Evolutionary conservation across 2,113 vertebrate genomes (phyloP).

Genomic region (Cichladusa arquata): DNA sequence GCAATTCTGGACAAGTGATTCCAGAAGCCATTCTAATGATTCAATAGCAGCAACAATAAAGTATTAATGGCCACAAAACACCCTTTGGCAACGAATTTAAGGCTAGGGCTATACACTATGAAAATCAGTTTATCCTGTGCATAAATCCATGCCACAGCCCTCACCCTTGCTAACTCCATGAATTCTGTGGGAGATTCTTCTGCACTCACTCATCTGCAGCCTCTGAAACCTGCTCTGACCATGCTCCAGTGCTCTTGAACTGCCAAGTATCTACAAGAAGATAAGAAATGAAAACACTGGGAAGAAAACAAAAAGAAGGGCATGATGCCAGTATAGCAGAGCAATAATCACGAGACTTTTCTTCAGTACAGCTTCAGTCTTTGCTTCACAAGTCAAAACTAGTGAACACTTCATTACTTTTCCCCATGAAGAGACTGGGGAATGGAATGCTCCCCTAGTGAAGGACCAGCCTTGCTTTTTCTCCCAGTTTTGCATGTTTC

Average conservation of each 20-base stretch:
- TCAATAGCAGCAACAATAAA: background rate
- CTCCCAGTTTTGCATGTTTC: background rate
- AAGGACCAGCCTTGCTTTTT: background rate
- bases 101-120: background rate
- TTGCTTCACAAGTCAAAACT: background rate
- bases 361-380: background rate
- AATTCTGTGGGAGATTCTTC: background rate
- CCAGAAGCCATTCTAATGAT: background rate
- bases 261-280: background rate
- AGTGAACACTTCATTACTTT: background rate
- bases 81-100: background rate
- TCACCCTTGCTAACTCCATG: background rate
- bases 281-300: background rate
- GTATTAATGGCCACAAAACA: background rate
- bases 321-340: background rate
- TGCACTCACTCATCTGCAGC: background rate
- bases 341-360: background rate
- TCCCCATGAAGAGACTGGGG: background rate
- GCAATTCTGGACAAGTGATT: background rate
- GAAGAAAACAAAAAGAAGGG: background rate
- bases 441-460: background rate
- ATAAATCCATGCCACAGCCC: background rate
- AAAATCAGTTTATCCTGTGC: background rate
- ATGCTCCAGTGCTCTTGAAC: background rate
- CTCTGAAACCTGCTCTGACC: background rate